A percentile compares a stretch with the other conserved stretches of the same genome.
These are phyloP conservation scores for Lissonota sp. DNA, from an alignment of 2,888 invertebrate species.

Conservation along the genomic window DNA sequence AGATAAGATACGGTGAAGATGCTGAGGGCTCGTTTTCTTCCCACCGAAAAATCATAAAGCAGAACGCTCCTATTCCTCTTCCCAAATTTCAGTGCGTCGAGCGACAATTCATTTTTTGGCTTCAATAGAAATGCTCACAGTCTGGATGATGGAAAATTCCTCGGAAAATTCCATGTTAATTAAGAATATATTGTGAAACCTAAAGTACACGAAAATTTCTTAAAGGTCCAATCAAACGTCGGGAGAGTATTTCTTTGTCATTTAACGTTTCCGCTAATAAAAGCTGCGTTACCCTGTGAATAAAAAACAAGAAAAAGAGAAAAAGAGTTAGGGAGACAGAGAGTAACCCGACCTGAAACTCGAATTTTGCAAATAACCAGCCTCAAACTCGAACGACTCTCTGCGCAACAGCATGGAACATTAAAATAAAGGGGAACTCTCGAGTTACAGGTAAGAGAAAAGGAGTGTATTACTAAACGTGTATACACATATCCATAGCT, in stretches of 20 bases:
- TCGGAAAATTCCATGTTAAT: no score
- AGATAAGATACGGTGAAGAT: slow-evolving; percentile 12
- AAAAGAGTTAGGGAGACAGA: background rate
- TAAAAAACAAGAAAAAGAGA: no score
- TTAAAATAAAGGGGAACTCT: slow-evolving; percentile 53
- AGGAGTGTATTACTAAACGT: background rate
- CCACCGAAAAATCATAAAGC: no score
- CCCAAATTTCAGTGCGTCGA: no score
- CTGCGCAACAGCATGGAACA: slow-evolving; percentile 10
- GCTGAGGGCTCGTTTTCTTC: no score
- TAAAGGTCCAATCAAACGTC: no score
- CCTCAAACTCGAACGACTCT: slow-evolving; percentile 46
- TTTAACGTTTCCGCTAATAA: slow-evolving; percentile 52
- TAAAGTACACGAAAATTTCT: no score
- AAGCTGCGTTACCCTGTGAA: slow-evolving; percentile 38
- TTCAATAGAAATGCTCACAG: no score
- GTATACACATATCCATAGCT: background rate
- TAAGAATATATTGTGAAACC: no score
- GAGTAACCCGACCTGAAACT: slow-evolving; percentile 53
- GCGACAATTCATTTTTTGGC: no score
- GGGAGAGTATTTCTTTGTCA: slow-evolving; percentile 17
- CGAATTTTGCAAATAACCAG: slow-evolving; percentile 55
- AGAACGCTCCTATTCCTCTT: no score
- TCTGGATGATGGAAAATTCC: no score
- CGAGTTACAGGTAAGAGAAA: slow-evolving; percentile 38